Percentiles rank a stretch among this genome's conserved stretches.
Evolutionary conservation across 2,888 invertebrate species (phyloP).

Genomic region (Argyresthia albistria): DNA sequence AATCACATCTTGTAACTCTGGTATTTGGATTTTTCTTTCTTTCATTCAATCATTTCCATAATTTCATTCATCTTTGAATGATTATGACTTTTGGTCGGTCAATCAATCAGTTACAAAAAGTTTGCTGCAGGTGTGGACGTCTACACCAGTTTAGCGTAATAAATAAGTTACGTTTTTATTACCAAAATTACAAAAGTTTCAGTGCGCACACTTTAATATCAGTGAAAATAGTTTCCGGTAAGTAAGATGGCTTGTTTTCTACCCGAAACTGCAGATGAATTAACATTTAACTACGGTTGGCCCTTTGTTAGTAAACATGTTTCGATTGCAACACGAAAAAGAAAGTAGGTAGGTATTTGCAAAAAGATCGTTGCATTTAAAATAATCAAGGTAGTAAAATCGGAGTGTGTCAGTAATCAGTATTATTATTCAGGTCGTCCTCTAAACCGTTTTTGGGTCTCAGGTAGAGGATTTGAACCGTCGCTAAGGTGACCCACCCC

Average conservation of each 20-base stretch:
- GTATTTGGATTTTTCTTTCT: too few species aligned
- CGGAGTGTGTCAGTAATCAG: conserved; percentile 10
- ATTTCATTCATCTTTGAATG: too few species aligned
- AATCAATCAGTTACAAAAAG: neutral
- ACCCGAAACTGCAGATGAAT: too few species aligned
- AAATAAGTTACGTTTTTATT: conserved; percentile 1
- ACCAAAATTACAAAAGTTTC: neutral
- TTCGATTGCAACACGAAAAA: neutral
- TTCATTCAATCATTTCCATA: too few species aligned
- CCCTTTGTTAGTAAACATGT: neutral
- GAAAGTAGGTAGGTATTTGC: neutral
- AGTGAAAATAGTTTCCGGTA: neutral
- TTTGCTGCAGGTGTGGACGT: neutral
- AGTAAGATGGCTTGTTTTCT: too few species aligned
- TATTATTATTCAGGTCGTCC: conserved; percentile 13
- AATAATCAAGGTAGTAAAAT: neutral
- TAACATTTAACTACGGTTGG: neutral
- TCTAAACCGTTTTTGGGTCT: conserved; percentile 16
- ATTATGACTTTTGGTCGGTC: neutral
- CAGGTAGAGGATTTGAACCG: conserved; percentile 49
- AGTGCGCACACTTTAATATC: neutral
- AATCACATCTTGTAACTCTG: too few species aligned
- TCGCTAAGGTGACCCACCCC: conserved; percentile 52
- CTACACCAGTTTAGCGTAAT: neutral
- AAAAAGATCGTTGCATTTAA: neutral